Evolutionary conservation across 1,140 invertebrate species (phyloP).

Genomic region (Zaprionus tsacasi): DNA sequence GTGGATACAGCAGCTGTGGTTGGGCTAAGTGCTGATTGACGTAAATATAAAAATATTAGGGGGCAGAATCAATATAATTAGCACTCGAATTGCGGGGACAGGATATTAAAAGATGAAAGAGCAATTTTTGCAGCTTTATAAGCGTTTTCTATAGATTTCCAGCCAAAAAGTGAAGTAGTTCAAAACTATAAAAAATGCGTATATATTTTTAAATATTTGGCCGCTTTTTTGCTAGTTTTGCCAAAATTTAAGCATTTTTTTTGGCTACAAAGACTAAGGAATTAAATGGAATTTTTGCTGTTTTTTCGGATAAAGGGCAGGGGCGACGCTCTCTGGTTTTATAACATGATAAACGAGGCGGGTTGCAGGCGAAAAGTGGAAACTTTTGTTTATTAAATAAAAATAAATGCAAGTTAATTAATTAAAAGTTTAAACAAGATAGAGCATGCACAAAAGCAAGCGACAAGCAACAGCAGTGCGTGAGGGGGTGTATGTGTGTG

Average conservation of each 20-base stretch:
- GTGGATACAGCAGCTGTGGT: conserved; percentile 19
- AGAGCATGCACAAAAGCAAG: conserved; percentile 64
- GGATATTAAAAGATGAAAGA: background rate
- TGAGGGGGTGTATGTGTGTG: background rate
- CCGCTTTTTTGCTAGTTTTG: background rate
- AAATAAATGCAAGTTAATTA: conserved; percentile 79
- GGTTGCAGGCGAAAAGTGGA: conserved; percentile 40
- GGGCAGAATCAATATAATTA: conserved; percentile 1
- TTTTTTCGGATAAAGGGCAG: too few relatives aligned
- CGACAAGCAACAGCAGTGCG: background rate
- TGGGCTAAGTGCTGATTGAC: conserved; percentile 33
- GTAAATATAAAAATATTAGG: conserved; percentile 13
- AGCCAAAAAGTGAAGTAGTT: background rate
- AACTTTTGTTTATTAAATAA: conserved; percentile 80
- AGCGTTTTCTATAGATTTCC: background rate
- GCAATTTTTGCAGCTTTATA: background rate
- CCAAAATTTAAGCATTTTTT: background rate
- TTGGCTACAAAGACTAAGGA: background rate
- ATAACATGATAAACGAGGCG: conserved; percentile 1
- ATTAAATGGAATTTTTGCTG: background rate
- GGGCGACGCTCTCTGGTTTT: background rate
- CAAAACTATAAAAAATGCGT: background rate
- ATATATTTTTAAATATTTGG: background rate
- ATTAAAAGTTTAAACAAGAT: conserved; percentile 76
- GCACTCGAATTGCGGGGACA: background rate